Evolutionary conservation across 2,113 vertebrate species (phyloP).

Genomic region (Grammomys surdaster): DNA sequence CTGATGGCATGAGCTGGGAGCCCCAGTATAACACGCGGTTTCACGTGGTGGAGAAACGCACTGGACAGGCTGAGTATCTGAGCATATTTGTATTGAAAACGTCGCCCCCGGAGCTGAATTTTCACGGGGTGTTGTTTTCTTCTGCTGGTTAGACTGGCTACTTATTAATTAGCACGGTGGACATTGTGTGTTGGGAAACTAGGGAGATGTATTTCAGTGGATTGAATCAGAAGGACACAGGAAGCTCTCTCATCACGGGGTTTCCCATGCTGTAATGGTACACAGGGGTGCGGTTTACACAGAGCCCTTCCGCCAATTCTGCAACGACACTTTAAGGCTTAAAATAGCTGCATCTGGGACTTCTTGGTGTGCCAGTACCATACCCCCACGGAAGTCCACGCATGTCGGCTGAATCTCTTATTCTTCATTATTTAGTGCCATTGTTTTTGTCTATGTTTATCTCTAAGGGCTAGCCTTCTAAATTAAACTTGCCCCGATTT

Average conservation of each 20-base stretch:
- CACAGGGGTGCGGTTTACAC: background rate
- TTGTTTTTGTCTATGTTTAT: constrained; percentile 40
- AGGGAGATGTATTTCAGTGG: constrained; percentile 35
- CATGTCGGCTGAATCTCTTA: background rate
- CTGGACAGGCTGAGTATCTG: constrained; percentile 89
- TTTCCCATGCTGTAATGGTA: constrained; percentile 31
- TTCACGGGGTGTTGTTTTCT: constrained; percentile 34
- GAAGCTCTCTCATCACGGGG: constrained; percentile 19
- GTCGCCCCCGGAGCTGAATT: background rate
- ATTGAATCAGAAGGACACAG: constrained; percentile 60
- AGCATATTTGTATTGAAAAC: constrained; percentile 18
- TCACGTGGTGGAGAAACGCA: constrained; percentile 92
- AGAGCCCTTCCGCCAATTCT: constrained; percentile 46
- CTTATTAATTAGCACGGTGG: constrained; percentile 24
- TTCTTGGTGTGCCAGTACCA: constrained; percentile 24
- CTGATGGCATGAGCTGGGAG: constrained; percentile 93
- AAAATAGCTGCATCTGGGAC: background rate
- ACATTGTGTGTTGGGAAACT: constrained; percentile 46
- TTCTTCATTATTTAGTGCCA: background rate
- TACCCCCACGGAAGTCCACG: background rate
- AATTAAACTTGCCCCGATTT: constrained; percentile 44
- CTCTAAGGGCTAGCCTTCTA: constrained; percentile 14
- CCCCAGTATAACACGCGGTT: constrained; percentile 93
- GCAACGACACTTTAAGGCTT: background rate
- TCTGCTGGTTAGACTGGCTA: background rate